Evolutionary conservation across 2,113 vertebrate genomes (phyloP), one percentile per base, ranked within the genome.

Genomic region (Hystrix brachyura): DNA sequence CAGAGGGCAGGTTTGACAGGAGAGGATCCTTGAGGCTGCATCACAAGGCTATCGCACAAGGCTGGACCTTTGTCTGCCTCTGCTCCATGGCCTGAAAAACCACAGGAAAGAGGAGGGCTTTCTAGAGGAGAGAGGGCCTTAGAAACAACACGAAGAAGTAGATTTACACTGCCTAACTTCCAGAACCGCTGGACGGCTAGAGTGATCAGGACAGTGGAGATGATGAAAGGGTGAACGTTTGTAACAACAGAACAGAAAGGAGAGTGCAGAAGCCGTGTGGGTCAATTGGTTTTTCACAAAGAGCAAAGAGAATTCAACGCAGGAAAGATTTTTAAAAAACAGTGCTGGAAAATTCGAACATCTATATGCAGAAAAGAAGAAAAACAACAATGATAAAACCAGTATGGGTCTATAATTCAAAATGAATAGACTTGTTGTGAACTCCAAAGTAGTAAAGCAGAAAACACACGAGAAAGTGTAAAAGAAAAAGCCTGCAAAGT

Each of bases 371-470:
- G 29, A 84, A 51, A 76, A 57, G 6, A 51, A 62, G 38, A 2
- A 29, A 62, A n/a, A 62, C 15, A 76, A 76, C 13, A 51, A 4
- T 76, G 38, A 57, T 15, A 57, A 57, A 79, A 48, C 18, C 12
- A 87, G 72, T 27, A n/a, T 25, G 38, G 8, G 38, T 57, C 25
- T 85, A 11, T n/a, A 92, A 76, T 1, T 72, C 48, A 83, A 78
- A 95, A 79, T 57, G 34, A 84, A 83, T 48, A 94, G 81, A 87
- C 51, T 32, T 59, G 85, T 25, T 78, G 18, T 76, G 25, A 69
- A 90, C 87, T 48, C 53, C 43, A 78, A 64, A 48, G 19, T 17
- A 53, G 51, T 8, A 92, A 86, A 83, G 62, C 53, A 21, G 76
- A 91, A 93, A 76, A 48, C 9, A n/a, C 25, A 71, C 87, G 53